Conservation (phyloP, 2,113 vertebrate species). For the Leptosomus discolor region DNA sequence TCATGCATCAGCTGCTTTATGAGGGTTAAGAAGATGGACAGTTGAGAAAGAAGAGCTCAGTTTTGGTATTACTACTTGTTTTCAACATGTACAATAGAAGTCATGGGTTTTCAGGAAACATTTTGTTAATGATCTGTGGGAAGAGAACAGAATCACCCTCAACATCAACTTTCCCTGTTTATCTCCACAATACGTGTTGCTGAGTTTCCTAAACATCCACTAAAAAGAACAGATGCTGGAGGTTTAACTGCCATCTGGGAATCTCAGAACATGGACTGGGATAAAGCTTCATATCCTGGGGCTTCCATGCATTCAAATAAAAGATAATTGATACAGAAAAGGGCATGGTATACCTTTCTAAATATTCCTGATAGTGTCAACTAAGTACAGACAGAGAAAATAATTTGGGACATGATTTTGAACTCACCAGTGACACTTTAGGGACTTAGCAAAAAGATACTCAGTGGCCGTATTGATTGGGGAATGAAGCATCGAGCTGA, state of each 20-base stretch:
- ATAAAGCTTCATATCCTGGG: neutral
- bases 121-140: neutral
- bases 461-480: neutral
- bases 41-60: neutral
- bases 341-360: neutral
- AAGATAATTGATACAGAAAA: neutral
- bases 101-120: neutral
- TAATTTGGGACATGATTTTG: neutral
- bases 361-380: neutral
- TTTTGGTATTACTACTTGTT: neutral
- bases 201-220: neutral
- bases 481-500: neutral
- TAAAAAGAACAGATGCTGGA: neutral
- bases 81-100: neutral
- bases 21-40: neutral
- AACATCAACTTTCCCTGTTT: neutral
- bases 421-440: neutral
- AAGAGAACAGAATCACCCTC: neutral
- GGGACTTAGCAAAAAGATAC: neutral
- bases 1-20: neutral
- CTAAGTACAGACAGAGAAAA: neutral
- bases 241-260: neutral
- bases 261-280: neutral
- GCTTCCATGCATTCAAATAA: neutral
- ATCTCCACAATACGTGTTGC: accelerated